Evolutionary conservation across 35 echinoderm and acorn worm species (phyloP), one percentile per base, ranked within the genome.

Genomic region (Hemicentrotus pulcherrimus): DNA sequence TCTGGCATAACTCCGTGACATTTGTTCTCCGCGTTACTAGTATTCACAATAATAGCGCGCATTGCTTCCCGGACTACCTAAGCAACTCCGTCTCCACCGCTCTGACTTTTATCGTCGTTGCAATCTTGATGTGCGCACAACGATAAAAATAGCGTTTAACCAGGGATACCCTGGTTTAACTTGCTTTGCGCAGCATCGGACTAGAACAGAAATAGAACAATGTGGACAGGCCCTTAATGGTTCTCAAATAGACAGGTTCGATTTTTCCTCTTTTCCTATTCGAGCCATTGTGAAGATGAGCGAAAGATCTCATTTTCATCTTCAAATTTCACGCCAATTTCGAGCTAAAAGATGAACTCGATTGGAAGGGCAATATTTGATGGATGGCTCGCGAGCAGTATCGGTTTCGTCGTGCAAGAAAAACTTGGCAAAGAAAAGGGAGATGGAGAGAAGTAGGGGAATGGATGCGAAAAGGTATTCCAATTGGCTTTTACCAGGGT

Each of bases 221-320:
- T 78, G 65, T 28, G 19, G 19, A 78, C 65, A 28, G 24, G 5
- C 65, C 65, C 65, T 78, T 78, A 78, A 78, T 78, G 65, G 65
- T n/a, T 78, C 65, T 78, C 65, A 78, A 78, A 78, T 28, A 78
- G 65, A 78, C 65, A n/a, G 19, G 65, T 78, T 78, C 65, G 65
- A 78, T 78, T 78, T 78, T 78, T n/a, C 19, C 19, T 78, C 28
- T 78, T 28, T 6, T n/a, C 19, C 19, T 22, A 28, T 78, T 78
- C 65, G 65, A 78, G 65, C 65, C 65, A 78, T 78, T 78, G 65
- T 78, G 65, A n/a, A n/a, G 65, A 78, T 78, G 65, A 78, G 65
- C 65, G 65, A 78, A 24, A 78, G 18, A 78, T 78, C 65, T 78
- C 65, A n/a, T 78, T 78, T 78, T 78, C 65, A 78, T 78, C 65